Conservation (phyloP, 2,113 vertebrate species). For the Dunckerocampus dactyliophorus region DNA sequence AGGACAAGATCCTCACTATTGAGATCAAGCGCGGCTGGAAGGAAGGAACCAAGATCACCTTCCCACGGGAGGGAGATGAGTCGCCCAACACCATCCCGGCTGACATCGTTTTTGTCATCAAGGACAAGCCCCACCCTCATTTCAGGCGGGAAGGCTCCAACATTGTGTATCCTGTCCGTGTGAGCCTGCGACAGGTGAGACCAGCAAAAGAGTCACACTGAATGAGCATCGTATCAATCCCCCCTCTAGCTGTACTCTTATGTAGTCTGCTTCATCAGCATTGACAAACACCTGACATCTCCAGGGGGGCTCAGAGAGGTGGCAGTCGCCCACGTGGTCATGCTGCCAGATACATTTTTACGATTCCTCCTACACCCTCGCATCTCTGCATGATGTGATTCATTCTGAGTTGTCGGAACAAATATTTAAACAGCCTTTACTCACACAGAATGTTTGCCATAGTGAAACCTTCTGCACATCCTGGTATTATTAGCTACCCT, state of each 20-base stretch:
- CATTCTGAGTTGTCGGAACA: background rate
- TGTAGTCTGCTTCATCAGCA: slow-evolving; percentile 40
- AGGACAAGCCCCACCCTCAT: slow-evolving; percentile 93
- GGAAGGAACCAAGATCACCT: slow-evolving; percentile 98
- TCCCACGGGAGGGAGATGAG: slow-evolving; percentile 94
- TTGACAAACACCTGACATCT: slow-evolving; percentile 29
- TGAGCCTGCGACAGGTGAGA: slow-evolving; percentile 92
- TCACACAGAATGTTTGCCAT: background rate
- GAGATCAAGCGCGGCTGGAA: slow-evolving; percentile 98
- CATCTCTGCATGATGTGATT: background rate
- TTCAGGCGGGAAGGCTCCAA: slow-evolving; percentile 96
- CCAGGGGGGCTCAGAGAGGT: slow-evolving; percentile 29
- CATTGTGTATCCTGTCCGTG: slow-evolving; percentile 88
- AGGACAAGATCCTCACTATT: slow-evolving; percentile 97
- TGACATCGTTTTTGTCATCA: slow-evolving; percentile 97
- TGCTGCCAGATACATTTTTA: slow-evolving; percentile 45
- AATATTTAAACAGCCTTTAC: background rate
- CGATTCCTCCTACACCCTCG: slow-evolving; percentile 38
- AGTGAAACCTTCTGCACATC: no score
- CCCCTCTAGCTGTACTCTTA: slow-evolving; percentile 33
- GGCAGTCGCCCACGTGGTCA: slow-evolving; percentile 33
- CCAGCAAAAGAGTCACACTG: slow-evolving; percentile 10
- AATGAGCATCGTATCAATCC: slow-evolving; percentile 32
- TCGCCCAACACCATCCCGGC: slow-evolving; percentile 88
- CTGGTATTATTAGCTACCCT: no score